A percentile compares a stretch with the other conserved stretches of the same genome.
Conservation (phyloP, 2,888 invertebrate genomes). For the Drosophila tanythrix region DNA sequence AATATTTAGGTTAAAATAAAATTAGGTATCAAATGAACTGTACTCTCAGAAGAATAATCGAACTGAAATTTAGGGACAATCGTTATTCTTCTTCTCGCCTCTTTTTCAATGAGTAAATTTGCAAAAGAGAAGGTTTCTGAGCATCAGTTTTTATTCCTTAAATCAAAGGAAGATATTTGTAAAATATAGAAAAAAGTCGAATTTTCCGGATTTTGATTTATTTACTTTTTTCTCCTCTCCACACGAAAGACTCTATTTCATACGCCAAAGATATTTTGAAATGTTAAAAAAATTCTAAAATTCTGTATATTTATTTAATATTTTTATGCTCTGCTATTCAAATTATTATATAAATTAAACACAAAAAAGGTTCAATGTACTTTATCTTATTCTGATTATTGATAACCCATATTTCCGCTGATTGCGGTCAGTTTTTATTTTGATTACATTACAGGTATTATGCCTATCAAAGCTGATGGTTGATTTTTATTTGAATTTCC, state of each 20-base stretch:
- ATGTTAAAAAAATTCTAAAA: not conserved
- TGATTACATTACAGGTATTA: not conserved
- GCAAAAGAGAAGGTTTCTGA: not conserved
- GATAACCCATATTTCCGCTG: not conserved
- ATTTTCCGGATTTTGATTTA: not conserved
- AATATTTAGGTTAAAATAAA: not conserved
- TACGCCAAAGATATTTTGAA: not conserved
- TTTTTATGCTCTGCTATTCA: not conserved
- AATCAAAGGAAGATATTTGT: not conserved
- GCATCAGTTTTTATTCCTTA: not conserved
- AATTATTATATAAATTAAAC: no score
- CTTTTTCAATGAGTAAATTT: not conserved
- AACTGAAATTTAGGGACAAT: not conserved
- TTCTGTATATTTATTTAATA: not conserved
- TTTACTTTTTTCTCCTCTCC: not conserved
- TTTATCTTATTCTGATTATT: not conserved
- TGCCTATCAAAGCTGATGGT: not conserved
- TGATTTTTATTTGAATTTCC: conserved; percentile 5
- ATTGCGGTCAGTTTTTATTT: not conserved
- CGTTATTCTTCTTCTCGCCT: not conserved
- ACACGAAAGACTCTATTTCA: no score
- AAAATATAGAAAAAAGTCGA: not conserved
- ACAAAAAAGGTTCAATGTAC: not conserved
- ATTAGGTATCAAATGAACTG: not conserved
- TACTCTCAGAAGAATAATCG: not conserved